Evolutionary conservation across 2,797 vertebrate species (phyloP).

Genomic region (Enteromius paludinosus): DNA sequence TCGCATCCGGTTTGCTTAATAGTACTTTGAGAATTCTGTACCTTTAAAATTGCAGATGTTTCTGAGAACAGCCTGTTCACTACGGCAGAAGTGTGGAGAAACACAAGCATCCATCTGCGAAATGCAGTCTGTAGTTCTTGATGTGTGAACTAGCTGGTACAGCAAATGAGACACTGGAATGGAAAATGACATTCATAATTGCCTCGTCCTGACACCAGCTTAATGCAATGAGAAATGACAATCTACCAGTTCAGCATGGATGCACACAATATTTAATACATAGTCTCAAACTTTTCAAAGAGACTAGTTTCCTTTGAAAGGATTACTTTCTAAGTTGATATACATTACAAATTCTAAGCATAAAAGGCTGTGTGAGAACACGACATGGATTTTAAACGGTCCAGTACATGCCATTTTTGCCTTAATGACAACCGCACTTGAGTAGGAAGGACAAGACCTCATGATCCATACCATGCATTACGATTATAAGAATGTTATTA

Average conservation of each 20-base stretch:
- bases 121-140: constrained; percentile 70
- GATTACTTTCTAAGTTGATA: background rate
- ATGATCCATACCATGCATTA: background rate
- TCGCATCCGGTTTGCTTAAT: background rate
- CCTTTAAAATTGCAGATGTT: constrained; percentile 78
- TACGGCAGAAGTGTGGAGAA: constrained; percentile 74
- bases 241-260: background rate
- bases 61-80: constrained; percentile 68
- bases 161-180: constrained; percentile 76
- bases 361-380: background rate
- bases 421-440: background rate
- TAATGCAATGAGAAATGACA: background rate
- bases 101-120: constrained; percentile 76
- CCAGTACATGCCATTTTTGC: background rate
- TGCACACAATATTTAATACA: background rate
- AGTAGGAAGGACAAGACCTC: background rate
- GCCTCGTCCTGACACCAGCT: background rate
- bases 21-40: constrained; percentile 63
- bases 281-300: background rate
- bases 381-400: too few relatives aligned
- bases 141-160: constrained; percentile 66
- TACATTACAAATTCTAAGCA: background rate
- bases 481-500: background rate
- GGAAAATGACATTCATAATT: background rate
- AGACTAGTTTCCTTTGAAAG: background rate